Evolutionary conservation across 2,888 invertebrate genomes (phyloP).

Genomic region (Cryptocephalus moraei): DNA sequence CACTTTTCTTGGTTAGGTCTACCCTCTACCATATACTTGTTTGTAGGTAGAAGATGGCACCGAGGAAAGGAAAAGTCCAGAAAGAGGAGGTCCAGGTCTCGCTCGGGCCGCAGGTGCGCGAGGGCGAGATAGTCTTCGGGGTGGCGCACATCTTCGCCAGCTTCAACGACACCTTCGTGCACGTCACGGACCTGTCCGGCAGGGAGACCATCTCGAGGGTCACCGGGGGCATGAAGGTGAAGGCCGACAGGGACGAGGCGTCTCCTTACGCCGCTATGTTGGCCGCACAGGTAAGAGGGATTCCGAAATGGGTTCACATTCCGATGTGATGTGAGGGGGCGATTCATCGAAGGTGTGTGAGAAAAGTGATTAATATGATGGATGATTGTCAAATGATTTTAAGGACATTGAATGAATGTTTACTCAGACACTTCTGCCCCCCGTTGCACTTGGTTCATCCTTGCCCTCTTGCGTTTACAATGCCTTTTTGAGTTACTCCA

Average conservation of each 20-base stretch:
- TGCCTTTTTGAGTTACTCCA: no score
- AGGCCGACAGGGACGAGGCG: slow-evolving; percentile 99
- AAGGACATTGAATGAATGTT: no score
- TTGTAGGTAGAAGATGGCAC: slow-evolving; percentile 64
- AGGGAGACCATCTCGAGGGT: slow-evolving; percentile 90
- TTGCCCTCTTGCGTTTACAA: no score
- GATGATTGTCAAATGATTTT: no score
- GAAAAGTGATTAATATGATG: no score
- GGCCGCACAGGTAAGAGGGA: slow-evolving; percentile 77
- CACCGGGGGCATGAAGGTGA: slow-evolving; percentile 99
- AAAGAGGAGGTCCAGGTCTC: slow-evolving; percentile 96
- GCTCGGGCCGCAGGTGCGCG: slow-evolving; percentile 90
- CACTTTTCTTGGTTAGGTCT: no score
- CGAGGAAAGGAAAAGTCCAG: slow-evolving; percentile 92
- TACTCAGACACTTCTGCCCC: no score
- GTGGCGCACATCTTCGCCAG: slow-evolving; percentile 99
- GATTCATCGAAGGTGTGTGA: no score
- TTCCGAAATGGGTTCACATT: background rate
- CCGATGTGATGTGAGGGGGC: background rate
- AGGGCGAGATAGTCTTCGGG: slow-evolving; percentile 96
- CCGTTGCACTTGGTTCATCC: no score
- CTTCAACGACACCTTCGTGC: slow-evolving; percentile 99
- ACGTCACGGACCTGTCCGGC: slow-evolving; percentile 98
- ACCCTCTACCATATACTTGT: background rate
- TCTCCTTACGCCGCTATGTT: slow-evolving; percentile 99